Percentiles rank a stretch among this genome's conserved stretches.
phyloP scores from a whole-genome alignment of 2,113 vertebrate genomes.

The Erinaceus europaeus region DNA sequence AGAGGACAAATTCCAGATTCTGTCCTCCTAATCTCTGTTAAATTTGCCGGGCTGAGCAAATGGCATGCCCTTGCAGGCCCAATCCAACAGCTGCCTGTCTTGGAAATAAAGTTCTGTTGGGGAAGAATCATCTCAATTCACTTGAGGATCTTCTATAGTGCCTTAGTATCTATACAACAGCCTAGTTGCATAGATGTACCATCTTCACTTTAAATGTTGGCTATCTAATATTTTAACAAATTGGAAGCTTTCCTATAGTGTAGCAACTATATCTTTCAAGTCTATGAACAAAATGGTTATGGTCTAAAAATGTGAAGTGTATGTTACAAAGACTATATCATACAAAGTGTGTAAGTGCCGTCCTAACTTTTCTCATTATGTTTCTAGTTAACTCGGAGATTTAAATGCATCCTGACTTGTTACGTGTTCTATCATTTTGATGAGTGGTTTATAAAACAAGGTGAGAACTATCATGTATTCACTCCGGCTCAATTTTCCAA shows the following conservation, averaged over 20 bases:
- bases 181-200: neutral
- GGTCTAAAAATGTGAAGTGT: neutral
- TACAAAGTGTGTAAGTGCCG: neutral
- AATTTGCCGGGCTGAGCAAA: neutral
- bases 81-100: neutral
- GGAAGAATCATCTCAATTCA: neutral
- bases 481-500: neutral
- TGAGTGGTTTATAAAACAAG: neutral
- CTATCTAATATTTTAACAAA: neutral
- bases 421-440: neutral
- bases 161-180: neutral
- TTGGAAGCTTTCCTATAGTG: accelerated
- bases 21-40: neutral
- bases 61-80: neutral
- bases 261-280: neutral
- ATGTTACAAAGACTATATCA: neutral
- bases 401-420: neutral
- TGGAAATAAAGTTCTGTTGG: neutral
- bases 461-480: neutral
- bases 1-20: neutral
- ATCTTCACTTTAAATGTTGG: neutral
- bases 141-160: neutral
- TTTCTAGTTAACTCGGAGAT: neutral
- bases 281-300: neutral
- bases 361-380: neutral